phyloP scores from a whole-genome alignment of 2,113 vertebrate genomes.

The Ciconia maguari region DNA sequence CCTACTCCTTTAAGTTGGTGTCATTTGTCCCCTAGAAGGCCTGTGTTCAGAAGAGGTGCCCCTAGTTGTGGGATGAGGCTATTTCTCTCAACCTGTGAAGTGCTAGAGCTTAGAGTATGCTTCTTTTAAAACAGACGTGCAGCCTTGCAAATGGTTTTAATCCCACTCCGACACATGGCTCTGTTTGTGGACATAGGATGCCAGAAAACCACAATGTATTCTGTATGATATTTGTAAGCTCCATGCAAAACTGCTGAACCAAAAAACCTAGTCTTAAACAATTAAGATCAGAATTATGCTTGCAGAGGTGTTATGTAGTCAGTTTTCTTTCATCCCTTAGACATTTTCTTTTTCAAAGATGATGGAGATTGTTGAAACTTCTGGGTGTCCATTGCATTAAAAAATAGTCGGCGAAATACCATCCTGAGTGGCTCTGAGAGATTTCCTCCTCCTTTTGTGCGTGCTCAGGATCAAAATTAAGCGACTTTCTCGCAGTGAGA shows the following conservation, averaged over 20 bases:
- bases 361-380: neutral
- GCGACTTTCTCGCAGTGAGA: neutral
- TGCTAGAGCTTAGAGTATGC: neutral
- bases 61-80: neutral
- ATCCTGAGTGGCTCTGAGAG: rapidly evolving
- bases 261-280: neutral
- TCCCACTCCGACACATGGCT: neutral
- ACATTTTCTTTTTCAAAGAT: neutral
- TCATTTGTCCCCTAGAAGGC: neutral
- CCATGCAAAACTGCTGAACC: neutral
- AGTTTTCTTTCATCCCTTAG: neutral
- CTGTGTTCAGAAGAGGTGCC: neutral
- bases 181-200: neutral
- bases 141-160: conserved; percentile 9
- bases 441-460: neutral
- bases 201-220: conserved; percentile 15
- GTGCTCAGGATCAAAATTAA: neutral
- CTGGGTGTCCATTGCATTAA: neutral
- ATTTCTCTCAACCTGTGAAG: neutral
- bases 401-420: neutral
- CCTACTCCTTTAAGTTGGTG: neutral
- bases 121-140: neutral
- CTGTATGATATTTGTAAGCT: neutral
- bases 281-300: neutral
- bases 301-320: neutral